Conservation (phyloP, 2,113 vertebrate genomes). For the Nibea albiflora region DNA sequence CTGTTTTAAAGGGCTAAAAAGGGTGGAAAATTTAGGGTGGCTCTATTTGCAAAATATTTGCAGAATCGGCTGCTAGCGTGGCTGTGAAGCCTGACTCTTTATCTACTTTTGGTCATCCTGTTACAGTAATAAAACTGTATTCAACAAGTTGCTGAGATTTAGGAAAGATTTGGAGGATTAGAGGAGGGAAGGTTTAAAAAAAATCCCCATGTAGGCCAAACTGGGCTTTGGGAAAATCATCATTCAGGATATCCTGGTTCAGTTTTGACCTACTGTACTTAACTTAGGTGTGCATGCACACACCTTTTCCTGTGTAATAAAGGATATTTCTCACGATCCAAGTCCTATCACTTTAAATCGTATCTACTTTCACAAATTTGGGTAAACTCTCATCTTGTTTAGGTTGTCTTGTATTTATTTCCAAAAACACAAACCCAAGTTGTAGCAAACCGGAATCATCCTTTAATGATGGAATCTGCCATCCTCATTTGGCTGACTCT, state of each 20-base stretch:
- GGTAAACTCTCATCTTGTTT: not conserved
- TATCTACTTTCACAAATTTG: not conserved
- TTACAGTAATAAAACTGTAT: not conserved
- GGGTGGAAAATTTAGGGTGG: too few relatives aligned
- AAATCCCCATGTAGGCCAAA: not conserved
- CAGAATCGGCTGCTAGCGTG: not conserved
- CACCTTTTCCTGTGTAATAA: not conserved
- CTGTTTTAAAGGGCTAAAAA: too few relatives aligned
- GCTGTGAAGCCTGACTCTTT: not conserved
- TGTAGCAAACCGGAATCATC: not conserved
- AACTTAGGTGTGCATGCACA: not conserved
- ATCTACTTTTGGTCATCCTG: too few relatives aligned
- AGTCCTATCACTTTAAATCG: not conserved
- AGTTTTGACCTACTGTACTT: not conserved
- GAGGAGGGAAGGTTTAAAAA: not conserved
- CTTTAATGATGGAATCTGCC: conserved; percentile 4
- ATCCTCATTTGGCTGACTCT: conserved; percentile 1
- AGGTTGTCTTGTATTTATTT: too few relatives aligned
- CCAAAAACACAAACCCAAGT: not conserved
- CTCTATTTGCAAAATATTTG: too few relatives aligned
- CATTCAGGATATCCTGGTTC: not conserved
- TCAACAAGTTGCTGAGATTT: not conserved
- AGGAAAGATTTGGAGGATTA: too few relatives aligned
- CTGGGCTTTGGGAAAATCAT: not conserved
- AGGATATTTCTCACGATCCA: not conserved